These are phyloP conservation scores for Glyphotaelius pellucidus DNA, from an alignment of 2,888 invertebrate species.

Conservation along the genomic window DNA sequence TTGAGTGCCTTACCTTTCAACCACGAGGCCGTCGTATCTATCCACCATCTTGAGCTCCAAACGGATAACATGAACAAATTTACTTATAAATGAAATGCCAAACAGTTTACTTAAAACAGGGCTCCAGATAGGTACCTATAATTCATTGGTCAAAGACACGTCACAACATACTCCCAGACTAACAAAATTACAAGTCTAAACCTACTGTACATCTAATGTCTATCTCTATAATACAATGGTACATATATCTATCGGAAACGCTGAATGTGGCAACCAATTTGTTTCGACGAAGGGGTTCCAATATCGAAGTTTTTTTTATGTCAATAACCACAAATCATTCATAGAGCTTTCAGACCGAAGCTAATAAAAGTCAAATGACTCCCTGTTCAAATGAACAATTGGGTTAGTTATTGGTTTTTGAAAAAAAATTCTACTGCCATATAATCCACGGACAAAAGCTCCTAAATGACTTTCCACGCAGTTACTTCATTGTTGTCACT, in stretches of 20 bases:
- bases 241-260: neutral
- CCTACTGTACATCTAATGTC: too few relatives aligned
- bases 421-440: neutral
- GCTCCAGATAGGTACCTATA: too few relatives aligned
- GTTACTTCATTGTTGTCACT: slow-evolving; percentile 16
- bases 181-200: too few relatives aligned
- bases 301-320: neutral
- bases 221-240: neutral
- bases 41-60: too few relatives aligned
- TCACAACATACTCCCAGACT: too few relatives aligned
- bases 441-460: slow-evolving; percentile 17
- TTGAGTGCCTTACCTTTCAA: too few relatives aligned
- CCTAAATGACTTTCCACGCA: slow-evolving; percentile 16
- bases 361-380: slow-evolving; percentile 20
- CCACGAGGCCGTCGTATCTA: too few relatives aligned
- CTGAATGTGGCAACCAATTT: neutral
- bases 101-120: too few relatives aligned
- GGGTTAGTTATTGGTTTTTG: slow-evolving; percentile 5
- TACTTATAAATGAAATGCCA: too few relatives aligned
- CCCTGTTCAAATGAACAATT: slow-evolving; percentile 13
- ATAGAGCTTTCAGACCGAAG: neutral
- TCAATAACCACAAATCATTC: neutral
- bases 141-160: too few relatives aligned
- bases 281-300: neutral
- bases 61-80: too few relatives aligned